Conservation (phyloP, 2,797 vertebrate genomes). For the Xenops minutus region DNA sequence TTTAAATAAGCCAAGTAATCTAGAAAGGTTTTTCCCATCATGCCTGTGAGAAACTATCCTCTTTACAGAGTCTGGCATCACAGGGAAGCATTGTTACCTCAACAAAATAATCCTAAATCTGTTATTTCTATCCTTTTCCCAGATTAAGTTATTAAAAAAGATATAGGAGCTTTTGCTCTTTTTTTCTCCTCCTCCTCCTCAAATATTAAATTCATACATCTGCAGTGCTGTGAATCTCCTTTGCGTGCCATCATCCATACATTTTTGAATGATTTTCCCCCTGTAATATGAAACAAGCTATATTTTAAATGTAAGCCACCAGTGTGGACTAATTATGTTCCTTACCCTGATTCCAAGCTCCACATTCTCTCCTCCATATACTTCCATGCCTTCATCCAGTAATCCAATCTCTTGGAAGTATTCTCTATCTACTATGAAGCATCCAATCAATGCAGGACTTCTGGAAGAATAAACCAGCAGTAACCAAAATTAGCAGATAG, state of each 20-base stretch:
- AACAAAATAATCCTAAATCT: background rate
- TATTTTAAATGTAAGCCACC: background rate
- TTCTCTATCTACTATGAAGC: conserved; percentile 94
- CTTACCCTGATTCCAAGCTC: conserved; percentile 97
- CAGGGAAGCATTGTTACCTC: background rate
- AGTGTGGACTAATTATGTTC: background rate
- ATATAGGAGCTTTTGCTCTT: background rate
- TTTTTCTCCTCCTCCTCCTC: accelerated
- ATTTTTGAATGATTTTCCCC: background rate
- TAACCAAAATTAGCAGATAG: background rate
- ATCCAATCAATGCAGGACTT: conserved; percentile 96
- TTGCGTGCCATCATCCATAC: background rate
- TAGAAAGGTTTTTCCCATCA: background rate
- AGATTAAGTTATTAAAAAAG: background rate
- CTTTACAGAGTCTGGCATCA: background rate
- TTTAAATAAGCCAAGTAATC: conserved; percentile 6
- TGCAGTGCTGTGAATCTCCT: background rate
- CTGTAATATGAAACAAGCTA: background rate
- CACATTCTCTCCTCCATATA: conserved; percentile 97
- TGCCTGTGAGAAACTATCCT: background rate
- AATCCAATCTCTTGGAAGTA: conserved; percentile 98
- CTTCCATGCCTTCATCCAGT: conserved; percentile 97
- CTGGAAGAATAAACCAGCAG: conserved; percentile 70
- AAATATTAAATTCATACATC: background rate
- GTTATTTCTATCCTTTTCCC: background rate